Percentiles rank a stretch among this genome's conserved stretches.
phyloP scores from a whole-genome alignment of 2,797 vertebrate species.

The Lutra lutra region DNA sequence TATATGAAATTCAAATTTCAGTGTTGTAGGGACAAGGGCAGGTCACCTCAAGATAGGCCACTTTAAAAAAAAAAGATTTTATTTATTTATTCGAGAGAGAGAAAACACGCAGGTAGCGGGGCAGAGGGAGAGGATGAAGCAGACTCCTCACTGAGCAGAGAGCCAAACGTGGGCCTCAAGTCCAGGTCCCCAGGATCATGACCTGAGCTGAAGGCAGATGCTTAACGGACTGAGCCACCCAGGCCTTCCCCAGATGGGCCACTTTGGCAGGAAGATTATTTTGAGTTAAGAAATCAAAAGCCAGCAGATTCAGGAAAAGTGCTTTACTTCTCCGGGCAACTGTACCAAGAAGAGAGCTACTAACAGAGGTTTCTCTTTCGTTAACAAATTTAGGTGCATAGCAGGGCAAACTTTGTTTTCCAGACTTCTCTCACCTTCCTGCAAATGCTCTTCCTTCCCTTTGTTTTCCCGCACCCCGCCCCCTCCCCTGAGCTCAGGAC shows the following conservation, averaged over 20 bases:
- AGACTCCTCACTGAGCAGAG: no score
- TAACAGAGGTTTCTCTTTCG: background rate
- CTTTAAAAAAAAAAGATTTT: background rate
- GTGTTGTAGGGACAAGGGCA: background rate
- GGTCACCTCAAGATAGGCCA: background rate
- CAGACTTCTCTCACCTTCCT: background rate
- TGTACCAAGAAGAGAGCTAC: background rate
- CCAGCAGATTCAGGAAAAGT: background rate
- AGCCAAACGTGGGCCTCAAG: background rate
- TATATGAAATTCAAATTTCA: slow-evolving; percentile 13
- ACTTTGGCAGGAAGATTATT: background rate
- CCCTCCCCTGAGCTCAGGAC: background rate
- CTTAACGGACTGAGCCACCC: background rate
- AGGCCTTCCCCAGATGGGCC: background rate
- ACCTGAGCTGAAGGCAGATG: background rate
- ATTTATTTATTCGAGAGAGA: background rate
- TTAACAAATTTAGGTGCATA: background rate
- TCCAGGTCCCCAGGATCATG: background rate
- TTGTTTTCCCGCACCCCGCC: background rate
- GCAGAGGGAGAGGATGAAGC: no score
- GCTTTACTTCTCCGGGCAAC: background rate
- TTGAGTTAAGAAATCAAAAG: background rate
- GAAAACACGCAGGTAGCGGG: background rate
- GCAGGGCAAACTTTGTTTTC: background rate
- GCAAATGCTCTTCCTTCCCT: background rate